Base-by-base conservation (phyloP, 2,113 vertebrate species). In the Petromus typicus region DNA sequence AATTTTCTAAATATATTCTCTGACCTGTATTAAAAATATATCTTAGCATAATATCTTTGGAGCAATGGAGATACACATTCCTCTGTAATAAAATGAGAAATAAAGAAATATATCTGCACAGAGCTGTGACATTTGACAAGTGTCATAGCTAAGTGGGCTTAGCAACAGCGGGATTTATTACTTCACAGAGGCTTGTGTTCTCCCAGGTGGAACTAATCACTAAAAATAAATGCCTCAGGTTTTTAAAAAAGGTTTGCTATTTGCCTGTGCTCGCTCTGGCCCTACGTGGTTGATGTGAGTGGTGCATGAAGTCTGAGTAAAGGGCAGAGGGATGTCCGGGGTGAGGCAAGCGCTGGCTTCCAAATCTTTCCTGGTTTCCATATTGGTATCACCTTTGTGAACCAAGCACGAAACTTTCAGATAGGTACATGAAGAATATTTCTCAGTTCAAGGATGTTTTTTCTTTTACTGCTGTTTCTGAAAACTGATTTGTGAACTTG, bases 191-290 rank as follows among this genome's bases (percentile, higher is more conserved):
- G 83, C 91, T 95, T 78, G 57, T 87, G 69, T 57, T 95, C 81
- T 93, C 11, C 40, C 86, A 95, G 81, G 73, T 86, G 59, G 87
- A 97, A 97, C 94, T 94, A 95, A 83, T 85, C 71, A 87, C 90
- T 67, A 37, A 34, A 94, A 97, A 95, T 51, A 96, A 97, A 95
- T 54, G n/a, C 81, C 63, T 90, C 71, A 40, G 51, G 51, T 51
- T 81, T 81, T 37, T 57, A 56, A 67, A 67, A 90, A 71, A 71
- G 34, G 10, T 66, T 95, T 83, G 56, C 8, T 80, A 94, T 92
- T 93, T 79, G 22, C 86, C 43, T 67, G 69, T 84, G 69, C 25
- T 84, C n/a, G 51, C 14, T 84, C 63, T 90, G 56, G 45, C 56
- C 89, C 59, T 59, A 11, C 78, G 25, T 1, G 0, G 59, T 73